A percentile compares a stretch with the other conserved stretches of the same genome.
These are phyloP conservation scores for Miniopterus natalensis DNA, from an alignment of 2,113 vertebrate species.

Conservation along the genomic window DNA sequence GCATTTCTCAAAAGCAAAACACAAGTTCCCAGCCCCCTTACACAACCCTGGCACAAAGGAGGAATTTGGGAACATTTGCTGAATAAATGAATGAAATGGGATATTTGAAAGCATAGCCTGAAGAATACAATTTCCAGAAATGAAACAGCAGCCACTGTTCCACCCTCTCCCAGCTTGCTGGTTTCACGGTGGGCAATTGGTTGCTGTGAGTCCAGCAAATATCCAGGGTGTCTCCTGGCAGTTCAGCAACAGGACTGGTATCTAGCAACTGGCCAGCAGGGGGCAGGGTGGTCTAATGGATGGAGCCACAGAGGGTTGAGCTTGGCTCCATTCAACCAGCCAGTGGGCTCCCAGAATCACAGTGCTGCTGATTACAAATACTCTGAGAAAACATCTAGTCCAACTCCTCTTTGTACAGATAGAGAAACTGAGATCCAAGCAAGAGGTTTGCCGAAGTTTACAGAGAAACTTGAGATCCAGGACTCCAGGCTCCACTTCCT, in stretches of 20 bases:
- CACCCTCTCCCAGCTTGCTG: not conserved
- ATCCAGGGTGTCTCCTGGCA: not conserved
- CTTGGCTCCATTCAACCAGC: not conserved
- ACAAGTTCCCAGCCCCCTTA: not conserved
- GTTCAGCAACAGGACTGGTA: not conserved
- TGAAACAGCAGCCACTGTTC: not conserved
- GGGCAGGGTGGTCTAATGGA: constrained; percentile 51
- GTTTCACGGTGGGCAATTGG: not conserved
- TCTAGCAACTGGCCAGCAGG: constrained; percentile 46
- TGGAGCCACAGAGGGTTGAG: not conserved
- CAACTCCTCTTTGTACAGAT: not conserved
- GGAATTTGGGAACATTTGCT: not conserved
- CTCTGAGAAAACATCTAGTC: not conserved
- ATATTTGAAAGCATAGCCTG: not conserved
- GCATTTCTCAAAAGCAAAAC: not conserved
- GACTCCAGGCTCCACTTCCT: not conserved
- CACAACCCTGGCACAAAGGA: not conserved
- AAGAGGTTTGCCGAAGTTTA: not conserved
- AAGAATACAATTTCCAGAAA: not conserved
- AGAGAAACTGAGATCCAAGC: not conserved
- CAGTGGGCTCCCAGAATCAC: not conserved
- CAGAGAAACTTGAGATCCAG: not conserved
- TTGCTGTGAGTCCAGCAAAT: not conserved
- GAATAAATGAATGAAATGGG: not conserved
- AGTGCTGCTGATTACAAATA: not conserved